Percentiles rank a stretch among this genome's conserved stretches.
phyloP scores from a whole-genome alignment of 2,113 vertebrate species.

The Donacobius atricapilla region DNA sequence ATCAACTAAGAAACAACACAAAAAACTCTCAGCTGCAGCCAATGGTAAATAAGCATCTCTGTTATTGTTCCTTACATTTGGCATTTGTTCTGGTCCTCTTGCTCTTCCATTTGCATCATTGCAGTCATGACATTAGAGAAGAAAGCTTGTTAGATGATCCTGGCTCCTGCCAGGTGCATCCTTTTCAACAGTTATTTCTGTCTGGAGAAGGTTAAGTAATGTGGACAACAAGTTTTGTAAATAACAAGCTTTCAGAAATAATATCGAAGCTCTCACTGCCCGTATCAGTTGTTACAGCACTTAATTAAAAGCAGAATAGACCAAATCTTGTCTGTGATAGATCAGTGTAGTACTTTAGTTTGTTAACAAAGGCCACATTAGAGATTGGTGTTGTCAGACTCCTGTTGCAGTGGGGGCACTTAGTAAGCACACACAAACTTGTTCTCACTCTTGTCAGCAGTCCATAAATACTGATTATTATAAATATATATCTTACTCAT shows the following conservation, averaged over 20 bases:
- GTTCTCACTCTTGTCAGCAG: background rate
- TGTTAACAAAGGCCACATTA: background rate
- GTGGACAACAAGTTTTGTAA: background rate
- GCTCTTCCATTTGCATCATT: background rate
- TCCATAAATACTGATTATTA: background rate
- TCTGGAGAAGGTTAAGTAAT: background rate
- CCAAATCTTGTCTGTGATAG: background rate
- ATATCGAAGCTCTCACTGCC: background rate
- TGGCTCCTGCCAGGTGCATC: background rate
- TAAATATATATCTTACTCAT: background rate
- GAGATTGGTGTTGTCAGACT: background rate
- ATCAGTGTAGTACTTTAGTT: background rate
- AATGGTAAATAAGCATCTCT: background rate
- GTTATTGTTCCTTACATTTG: background rate
- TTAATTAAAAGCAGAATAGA: background rate
- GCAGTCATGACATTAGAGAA: background rate
- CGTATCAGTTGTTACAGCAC: background rate
- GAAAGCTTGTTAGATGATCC: background rate
- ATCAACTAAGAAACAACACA: background rate
- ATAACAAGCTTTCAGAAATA: background rate
- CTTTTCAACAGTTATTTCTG: background rate
- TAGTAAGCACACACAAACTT: background rate
- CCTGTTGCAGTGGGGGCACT: background rate
- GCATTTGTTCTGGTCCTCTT: background rate
- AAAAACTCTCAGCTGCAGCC: background rate